phyloP scores from a whole-genome alignment of 1,140 invertebrate species.

The Megalopta genalis region DNA sequence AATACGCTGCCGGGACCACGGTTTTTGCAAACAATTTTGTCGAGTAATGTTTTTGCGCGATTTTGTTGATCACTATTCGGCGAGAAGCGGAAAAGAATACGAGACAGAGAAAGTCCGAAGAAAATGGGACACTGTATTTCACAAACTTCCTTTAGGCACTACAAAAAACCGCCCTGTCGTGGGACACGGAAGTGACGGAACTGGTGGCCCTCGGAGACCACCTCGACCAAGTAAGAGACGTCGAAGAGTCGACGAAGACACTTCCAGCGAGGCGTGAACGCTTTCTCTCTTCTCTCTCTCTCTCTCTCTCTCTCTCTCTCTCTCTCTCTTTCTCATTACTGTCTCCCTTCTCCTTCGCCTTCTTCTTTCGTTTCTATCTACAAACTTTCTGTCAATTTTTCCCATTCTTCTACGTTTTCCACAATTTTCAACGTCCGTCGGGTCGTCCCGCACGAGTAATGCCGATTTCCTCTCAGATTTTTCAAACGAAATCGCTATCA shows the following conservation, averaged over 20 bases:
- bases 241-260: conserved; percentile 44
- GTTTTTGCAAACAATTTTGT: too few relatives aligned
- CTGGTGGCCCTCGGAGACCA: conserved; percentile 88
- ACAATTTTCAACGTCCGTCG: too few relatives aligned
- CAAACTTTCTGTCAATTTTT: too few relatives aligned
- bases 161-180: conserved; percentile 86
- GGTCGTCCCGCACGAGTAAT: too few relatives aligned
- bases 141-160: conserved; percentile 85
- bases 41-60: neutral
- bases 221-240: conserved; percentile 89
- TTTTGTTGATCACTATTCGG: neutral
- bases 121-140: conserved; percentile 53
- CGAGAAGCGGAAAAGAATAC: conserved; percentile 40
- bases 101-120: conserved; percentile 21
- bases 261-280: conserved; percentile 6
- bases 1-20: too few relatives aligned
- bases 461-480: too few relatives aligned
- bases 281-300: conserved; percentile 32
- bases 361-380: conserved; percentile 2
- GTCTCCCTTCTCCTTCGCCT: neutral
- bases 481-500: too few relatives aligned
- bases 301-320: conserved; percentile 31
- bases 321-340: neutral
- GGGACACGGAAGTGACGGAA: conserved; percentile 86
- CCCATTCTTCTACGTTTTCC: neutral